Conservation (phyloP, 2,797 vertebrate species). For the Pampus argenteus region DNA sequence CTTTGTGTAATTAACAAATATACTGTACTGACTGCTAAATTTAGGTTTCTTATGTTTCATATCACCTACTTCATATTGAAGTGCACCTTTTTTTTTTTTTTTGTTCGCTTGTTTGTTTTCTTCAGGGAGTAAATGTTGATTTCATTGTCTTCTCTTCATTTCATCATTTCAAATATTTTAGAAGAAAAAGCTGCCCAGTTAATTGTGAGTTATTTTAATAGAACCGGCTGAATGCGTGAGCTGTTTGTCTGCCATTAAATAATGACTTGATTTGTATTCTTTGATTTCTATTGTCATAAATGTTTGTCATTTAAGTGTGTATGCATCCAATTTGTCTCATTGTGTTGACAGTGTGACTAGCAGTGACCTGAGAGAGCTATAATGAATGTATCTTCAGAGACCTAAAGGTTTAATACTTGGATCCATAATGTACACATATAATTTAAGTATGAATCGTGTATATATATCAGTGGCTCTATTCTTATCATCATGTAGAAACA, state of each 20-base stretch:
- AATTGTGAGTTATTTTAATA: background rate
- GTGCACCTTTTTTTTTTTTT: constrained; percentile 26
- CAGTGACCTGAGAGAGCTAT: background rate
- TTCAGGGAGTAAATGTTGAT: background rate
- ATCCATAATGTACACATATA: too few species aligned
- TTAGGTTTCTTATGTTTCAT: constrained; percentile 3
- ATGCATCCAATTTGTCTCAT: background rate
- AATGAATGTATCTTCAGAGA: background rate
- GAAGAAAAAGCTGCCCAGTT: too few species aligned
- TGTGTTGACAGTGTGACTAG: background rate
- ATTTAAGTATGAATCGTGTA: too few species aligned
- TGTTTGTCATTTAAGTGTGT: background rate
- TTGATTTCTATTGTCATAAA: background rate
- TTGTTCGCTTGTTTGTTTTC: background rate
- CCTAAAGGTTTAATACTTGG: too few species aligned
- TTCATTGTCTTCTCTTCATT: background rate
- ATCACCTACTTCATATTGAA: constrained; percentile 73
- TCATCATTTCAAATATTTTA: constrained; percentile 18
- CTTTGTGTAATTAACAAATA: background rate
- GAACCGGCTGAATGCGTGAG: background rate
- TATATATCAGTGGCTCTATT: too few species aligned
- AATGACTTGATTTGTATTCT: constrained; percentile 1
- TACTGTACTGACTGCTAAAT: background rate
- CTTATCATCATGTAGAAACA: too few species aligned
- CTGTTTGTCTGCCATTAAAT: constrained; percentile 11